These are phyloP conservation scores for Euwallacea fornicatus DNA, from an alignment of 1,140 invertebrate genomes.

Conservation along the genomic window DNA sequence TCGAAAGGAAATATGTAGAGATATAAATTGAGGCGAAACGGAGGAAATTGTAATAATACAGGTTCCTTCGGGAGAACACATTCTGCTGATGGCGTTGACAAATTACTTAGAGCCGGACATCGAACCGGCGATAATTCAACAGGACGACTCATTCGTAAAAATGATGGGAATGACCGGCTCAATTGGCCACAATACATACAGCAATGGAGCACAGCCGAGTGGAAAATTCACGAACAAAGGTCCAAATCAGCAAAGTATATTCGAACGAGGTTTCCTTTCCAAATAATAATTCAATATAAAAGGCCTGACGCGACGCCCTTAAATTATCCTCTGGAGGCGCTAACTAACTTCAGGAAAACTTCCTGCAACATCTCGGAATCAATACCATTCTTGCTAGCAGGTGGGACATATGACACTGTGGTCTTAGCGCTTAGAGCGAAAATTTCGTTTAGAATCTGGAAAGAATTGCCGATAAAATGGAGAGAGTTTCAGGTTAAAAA, in stretches of 20 bases:
- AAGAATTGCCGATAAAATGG: neutral
- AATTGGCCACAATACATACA: too few species aligned
- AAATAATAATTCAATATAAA: constrained; percentile 10
- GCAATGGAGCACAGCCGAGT: too few species aligned
- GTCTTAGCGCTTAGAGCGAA: neutral
- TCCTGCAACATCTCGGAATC: constrained; percentile 17
- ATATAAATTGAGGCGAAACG: too few species aligned
- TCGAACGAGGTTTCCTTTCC: constrained; percentile 5
- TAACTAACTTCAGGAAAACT: constrained; percentile 21
- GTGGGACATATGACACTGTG: constrained; percentile 19
- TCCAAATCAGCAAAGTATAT: neutral
- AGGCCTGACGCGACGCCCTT: neutral
- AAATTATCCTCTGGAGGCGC: constrained; percentile 9
- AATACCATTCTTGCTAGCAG: constrained; percentile 17
- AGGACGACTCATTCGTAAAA: too few species aligned
- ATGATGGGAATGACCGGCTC: too few species aligned
- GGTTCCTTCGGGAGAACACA: too few species aligned
- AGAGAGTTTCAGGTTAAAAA: too few species aligned
- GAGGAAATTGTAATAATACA: too few species aligned
- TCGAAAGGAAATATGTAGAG: too few species aligned
- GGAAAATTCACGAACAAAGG: neutral
- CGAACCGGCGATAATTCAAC: too few species aligned
- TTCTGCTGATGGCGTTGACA: too few species aligned
- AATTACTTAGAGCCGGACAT: too few species aligned
- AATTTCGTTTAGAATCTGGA: neutral